Conservation (phyloP, 2,113 vertebrate species). For the Neolamprologus fasciatus region DNA sequence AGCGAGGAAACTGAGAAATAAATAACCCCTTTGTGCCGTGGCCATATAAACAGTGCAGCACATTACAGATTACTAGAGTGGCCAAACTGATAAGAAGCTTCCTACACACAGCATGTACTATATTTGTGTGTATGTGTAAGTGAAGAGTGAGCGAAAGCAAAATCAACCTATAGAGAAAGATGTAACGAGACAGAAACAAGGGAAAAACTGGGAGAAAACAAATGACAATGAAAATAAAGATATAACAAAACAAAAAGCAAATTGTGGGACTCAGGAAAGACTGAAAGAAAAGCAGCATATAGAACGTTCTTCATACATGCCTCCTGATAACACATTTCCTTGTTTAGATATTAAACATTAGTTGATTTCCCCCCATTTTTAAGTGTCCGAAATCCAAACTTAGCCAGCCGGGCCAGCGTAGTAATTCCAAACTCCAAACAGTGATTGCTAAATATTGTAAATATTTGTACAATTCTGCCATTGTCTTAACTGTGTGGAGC, state of each 20-base stretch:
- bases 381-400: neutral
- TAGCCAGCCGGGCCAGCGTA: neutral
- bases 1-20: constrained; percentile 61
- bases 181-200: neutral
- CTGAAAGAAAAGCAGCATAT: neutral
- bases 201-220: neutral
- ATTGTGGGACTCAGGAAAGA: neutral
- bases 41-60: constrained; percentile 56
- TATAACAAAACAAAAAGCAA: neutral
- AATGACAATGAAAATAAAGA: neutral
- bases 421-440: constrained; percentile 1
- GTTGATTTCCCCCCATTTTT: neutral
- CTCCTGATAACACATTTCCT: constrained; percentile 3
- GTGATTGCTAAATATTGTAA: constrained; percentile 41
- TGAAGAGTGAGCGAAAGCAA: neutral
- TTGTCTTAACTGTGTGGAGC: neutral
- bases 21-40: constrained; percentile 66
- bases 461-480: constrained; percentile 43
- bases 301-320: neutral
- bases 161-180: neutral
- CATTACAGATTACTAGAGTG: constrained; percentile 38
- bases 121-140: neutral
- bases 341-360: constrained; percentile 20
- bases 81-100: constrained; percentile 51
- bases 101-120: neutral